Evolutionary conservation across 2,888 invertebrate species (phyloP).

Genomic region (Phytoseiulus persimilis): DNA sequence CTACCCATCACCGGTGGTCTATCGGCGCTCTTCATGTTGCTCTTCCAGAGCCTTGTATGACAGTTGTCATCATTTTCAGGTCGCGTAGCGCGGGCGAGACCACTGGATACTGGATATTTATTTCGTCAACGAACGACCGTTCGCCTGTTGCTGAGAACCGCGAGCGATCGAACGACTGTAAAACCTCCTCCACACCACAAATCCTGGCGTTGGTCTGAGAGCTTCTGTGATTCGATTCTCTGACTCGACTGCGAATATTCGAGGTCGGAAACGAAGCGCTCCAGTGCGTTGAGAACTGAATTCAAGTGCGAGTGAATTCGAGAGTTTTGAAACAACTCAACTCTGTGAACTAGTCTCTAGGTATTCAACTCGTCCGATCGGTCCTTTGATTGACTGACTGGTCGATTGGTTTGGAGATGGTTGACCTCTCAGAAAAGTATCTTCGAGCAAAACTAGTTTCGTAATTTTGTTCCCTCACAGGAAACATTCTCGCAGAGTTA

Average conservation of each 20-base stretch:
- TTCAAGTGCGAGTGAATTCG: too few species aligned
- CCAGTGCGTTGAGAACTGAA: too few species aligned
- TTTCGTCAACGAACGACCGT: background rate
- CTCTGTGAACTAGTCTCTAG: background rate
- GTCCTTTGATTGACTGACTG: background rate
- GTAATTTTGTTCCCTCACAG: background rate
- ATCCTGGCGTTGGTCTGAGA: too few species aligned
- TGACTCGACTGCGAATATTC: too few species aligned
- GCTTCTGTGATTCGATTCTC: too few species aligned
- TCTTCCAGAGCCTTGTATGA: background rate
- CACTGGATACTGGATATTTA: background rate
- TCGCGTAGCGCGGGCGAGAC: background rate
- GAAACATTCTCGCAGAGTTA: background rate
- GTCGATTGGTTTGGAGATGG: background rate
- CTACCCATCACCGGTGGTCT: constrained; percentile 83
- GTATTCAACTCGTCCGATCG: background rate
- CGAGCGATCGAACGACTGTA: background rate
- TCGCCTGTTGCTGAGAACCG: background rate
- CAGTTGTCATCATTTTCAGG: background rate
- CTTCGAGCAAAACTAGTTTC: background rate
- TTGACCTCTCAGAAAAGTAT: background rate
- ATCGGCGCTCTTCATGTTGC: constrained; percentile 72
- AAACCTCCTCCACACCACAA: background rate
- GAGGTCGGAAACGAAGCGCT: too few species aligned
- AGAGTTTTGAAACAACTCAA: background rate